Base-by-base conservation (phyloP, 2,888 invertebrate genomes). In the Alentia gelatinosa region DNA sequence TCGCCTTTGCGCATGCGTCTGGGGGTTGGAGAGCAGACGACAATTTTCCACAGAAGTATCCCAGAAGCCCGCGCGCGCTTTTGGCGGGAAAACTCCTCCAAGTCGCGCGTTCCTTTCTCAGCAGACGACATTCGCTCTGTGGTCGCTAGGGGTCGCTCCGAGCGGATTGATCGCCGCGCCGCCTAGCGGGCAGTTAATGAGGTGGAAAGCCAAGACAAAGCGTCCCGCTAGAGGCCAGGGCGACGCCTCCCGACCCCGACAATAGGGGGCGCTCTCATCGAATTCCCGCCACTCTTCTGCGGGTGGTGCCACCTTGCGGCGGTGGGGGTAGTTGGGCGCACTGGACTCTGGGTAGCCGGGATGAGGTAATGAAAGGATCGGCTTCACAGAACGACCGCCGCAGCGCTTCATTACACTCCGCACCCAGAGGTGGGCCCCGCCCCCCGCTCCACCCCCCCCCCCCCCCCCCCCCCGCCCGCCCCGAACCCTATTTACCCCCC, bases 111-210 rank as follows among this genome's bases (percentile, higher is more conserved):
- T n/a, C 68, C 68, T 30, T 30, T 68, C n/a, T 47, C 30, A 3
- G 68, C 68, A 68, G 68, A 63, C 63, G 63, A 68, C 68, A 68
- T 33, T 68, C 30, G 30, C 68, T 68, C 56, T 56, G 68, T 68
- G 12, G n/a, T 30, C 68, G 26, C 68, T 15, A 30, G 68, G 68
- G 68, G 68, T 68, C 68, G 68, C 68, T 30, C 30, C 68, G 26
- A 68, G 68, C 68, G 30, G 30, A 68, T 68, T 68, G 68, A 68
- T 68, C 68, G 23, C 30, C 68, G 68, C 68, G 68, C 68, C 68
- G n/a, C 68, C 68, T 68, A 68, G n/a, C 68, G 68, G 68, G n/a
- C 68, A 68, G 30, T 68, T 68, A 68, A 68, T 68, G 68, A 68
- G 68, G 68, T 33, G 68, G 68, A 68, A 68, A 68, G 68, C 68